Evolutionary conservation across 2,888 invertebrate species (phyloP).

Genomic region (Tridacna gigas): DNA sequence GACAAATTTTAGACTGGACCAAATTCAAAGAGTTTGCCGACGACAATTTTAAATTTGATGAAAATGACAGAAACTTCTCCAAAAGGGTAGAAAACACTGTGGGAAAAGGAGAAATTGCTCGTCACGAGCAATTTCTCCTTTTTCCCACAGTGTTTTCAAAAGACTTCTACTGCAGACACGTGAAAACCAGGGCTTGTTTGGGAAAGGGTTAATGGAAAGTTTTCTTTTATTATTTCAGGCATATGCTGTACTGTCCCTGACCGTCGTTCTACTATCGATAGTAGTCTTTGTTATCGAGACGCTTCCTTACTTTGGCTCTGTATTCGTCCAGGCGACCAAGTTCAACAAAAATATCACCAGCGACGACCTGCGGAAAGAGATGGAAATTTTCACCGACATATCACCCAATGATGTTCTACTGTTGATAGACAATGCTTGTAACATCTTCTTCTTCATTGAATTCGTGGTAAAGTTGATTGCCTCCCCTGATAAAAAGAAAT

Average conservation of each 20-base stretch:
- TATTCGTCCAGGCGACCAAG: constrained; percentile 65
- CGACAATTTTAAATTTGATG: no score
- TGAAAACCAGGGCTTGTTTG: not conserved
- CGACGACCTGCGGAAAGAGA: constrained; percentile 65
- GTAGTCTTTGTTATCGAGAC: constrained; percentile 73
- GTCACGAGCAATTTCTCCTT: not conserved
- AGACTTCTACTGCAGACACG: not conserved
- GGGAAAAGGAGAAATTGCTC: not conserved
- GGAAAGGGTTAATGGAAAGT: not conserved
- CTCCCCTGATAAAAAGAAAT: constrained; percentile 67
- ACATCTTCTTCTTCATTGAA: constrained; percentile 71
- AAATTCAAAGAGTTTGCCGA: no score
- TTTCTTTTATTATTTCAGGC: constrained; percentile 62
- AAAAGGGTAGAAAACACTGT: not conserved
- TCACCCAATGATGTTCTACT: constrained; percentile 66
- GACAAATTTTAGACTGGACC: no score
- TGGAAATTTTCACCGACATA: constrained; percentile 69
- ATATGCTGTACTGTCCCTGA: constrained; percentile 66
- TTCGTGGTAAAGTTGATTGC: constrained; percentile 68
- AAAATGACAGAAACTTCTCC: not conserved
- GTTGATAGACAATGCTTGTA: constrained; percentile 71
- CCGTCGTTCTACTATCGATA: constrained; percentile 70
- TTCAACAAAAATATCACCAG: constrained; percentile 64
- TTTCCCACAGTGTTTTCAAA: not conserved
- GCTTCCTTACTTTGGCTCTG: constrained; percentile 69